Percentiles rank a stretch among this genome's conserved stretches.
phyloP scores from a whole-genome alignment of 2,888 invertebrate genomes.

The Lissocephala sabroskyi region DNA sequence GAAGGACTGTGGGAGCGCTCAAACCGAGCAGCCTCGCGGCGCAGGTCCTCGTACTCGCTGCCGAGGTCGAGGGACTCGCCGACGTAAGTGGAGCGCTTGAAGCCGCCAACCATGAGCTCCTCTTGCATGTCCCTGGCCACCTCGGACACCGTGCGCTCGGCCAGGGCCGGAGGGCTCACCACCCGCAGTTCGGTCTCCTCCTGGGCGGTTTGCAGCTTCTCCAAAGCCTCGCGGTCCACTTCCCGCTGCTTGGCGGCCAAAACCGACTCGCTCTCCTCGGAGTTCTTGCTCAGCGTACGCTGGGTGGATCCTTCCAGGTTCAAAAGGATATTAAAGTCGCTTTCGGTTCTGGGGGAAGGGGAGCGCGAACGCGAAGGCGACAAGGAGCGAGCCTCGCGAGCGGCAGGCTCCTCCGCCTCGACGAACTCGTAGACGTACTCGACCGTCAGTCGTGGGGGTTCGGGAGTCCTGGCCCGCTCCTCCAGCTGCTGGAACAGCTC shows the following conservation, averaged over 20 bases:
- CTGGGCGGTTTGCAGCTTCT: constrained; percentile 45
- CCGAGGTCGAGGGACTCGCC: constrained; percentile 69
- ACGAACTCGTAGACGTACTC: constrained; percentile 42
- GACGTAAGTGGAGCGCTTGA: constrained; percentile 70
- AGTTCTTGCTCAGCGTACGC: constrained; percentile 33
- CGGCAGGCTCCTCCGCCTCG: constrained; percentile 14
- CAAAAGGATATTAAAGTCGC: constrained; percentile 54
- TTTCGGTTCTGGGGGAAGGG: constrained; percentile 24
- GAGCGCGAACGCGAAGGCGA: constrained; percentile 39
- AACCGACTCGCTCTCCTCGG: constrained; percentile 48
- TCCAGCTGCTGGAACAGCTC: constrained; percentile 42
- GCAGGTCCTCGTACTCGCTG: constrained; percentile 49
- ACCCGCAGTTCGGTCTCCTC: constrained; percentile 60
- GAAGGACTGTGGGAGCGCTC: constrained; percentile 65
- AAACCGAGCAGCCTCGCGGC: constrained; percentile 52
- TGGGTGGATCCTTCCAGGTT: constrained; percentile 51
- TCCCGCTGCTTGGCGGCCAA: constrained; percentile 48
- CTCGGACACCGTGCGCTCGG: constrained; percentile 60
- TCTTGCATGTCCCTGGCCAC: constrained; percentile 62
- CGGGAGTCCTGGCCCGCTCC: constrained; percentile 42
- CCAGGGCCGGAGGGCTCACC: constrained; percentile 32
- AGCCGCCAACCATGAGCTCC: constrained; percentile 52
- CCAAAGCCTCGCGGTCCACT: constrained; percentile 60
- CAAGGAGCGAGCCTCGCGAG: constrained; percentile 34
- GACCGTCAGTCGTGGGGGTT: constrained; percentile 32